Evolutionary conservation across 30 jellyfish, hydroid and myxozoan species (phyloP).

Genomic region (Catostylus mosaicus): DNA sequence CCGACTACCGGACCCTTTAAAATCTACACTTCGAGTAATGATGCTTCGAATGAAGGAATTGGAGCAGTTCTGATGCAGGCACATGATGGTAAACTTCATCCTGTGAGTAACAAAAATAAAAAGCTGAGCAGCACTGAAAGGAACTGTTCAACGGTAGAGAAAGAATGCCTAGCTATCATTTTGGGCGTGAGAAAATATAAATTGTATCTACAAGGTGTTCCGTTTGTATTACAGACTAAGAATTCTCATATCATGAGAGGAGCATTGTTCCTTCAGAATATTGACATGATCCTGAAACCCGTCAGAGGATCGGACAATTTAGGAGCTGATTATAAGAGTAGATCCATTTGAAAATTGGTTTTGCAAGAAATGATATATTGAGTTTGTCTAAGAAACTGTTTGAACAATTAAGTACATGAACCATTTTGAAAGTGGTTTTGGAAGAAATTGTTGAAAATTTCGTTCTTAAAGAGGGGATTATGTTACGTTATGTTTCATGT

Average conservation of each 20-base stretch:
- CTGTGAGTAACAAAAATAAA: constrained; percentile 40
- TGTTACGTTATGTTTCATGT: not conserved
- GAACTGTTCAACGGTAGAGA: not conserved
- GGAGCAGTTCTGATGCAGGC: constrained; percentile 56
- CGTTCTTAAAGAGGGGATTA: not conserved
- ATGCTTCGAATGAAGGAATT: constrained; percentile 33
- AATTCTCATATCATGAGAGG: not conserved
- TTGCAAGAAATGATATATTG: not conserved
- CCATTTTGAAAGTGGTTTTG: constrained; percentile 6
- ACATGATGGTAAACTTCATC: constrained; percentile 40
- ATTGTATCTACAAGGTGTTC: not conserved
- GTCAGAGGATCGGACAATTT: constrained; percentile 1
- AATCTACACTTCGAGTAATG: no score
- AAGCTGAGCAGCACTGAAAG: constrained; percentile 11
- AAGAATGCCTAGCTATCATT: constrained; percentile 43
- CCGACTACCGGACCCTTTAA: not conserved
- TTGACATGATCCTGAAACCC: constrained; percentile 1
- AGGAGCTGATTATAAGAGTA: not conserved
- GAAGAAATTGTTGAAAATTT: constrained; percentile 1
- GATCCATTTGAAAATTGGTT: constrained; percentile 10
- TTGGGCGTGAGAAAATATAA: constrained; percentile 28
- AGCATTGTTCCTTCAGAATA: not conserved
- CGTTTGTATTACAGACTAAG: not conserved
- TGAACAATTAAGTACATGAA: constrained; percentile 4
- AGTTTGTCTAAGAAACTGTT: not conserved